Evolutionary conservation across 2,888 invertebrate species (phyloP).

Genomic region (Andrena hattorfiana): DNA sequence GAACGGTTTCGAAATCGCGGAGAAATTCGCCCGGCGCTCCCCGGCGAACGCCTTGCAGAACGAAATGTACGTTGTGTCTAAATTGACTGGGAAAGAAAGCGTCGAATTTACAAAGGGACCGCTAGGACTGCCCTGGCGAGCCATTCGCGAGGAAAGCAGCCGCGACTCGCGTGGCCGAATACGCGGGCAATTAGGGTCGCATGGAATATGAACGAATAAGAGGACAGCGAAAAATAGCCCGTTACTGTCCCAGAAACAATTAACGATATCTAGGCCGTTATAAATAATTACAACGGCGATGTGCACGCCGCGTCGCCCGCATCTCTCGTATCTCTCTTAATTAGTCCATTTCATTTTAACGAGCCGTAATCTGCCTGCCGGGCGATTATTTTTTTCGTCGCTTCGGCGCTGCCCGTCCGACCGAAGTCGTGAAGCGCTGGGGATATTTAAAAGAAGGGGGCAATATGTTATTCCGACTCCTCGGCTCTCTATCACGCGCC

Average conservation of each 20-base stretch:
- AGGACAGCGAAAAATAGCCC: slow-evolving; percentile 20
- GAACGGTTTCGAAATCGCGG: slow-evolving; percentile 45
- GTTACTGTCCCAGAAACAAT: slow-evolving; percentile 37
- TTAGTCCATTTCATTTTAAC: slow-evolving; percentile 55
- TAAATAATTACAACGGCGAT: slow-evolving; percentile 48
- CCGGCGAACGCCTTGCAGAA: not conserved
- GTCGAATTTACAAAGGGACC: not conserved
- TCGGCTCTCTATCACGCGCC: too few relatives aligned
- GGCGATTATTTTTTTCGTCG: slow-evolving; percentile 15
- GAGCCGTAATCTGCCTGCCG: slow-evolving; percentile 45
- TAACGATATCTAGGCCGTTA: slow-evolving; percentile 44
- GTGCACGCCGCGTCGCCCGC: slow-evolving; percentile 33
- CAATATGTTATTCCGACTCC: too few relatives aligned
- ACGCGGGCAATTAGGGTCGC: not conserved
- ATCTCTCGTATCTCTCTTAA: slow-evolving; percentile 46
- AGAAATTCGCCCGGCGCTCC: slow-evolving; percentile 31
- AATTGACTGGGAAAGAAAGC: too few relatives aligned
- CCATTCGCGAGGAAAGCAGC: not conserved
- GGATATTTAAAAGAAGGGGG: too few relatives aligned
- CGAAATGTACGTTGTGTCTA: too few relatives aligned
- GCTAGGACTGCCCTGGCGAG: not conserved
- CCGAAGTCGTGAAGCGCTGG: not conserved
- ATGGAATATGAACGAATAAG: not conserved
- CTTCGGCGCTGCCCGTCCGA: slow-evolving; percentile 1
- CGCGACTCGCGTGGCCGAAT: not conserved